phyloP scores from a whole-genome alignment of 2,888 invertebrate genomes.

The Cephus runcator region DNA sequence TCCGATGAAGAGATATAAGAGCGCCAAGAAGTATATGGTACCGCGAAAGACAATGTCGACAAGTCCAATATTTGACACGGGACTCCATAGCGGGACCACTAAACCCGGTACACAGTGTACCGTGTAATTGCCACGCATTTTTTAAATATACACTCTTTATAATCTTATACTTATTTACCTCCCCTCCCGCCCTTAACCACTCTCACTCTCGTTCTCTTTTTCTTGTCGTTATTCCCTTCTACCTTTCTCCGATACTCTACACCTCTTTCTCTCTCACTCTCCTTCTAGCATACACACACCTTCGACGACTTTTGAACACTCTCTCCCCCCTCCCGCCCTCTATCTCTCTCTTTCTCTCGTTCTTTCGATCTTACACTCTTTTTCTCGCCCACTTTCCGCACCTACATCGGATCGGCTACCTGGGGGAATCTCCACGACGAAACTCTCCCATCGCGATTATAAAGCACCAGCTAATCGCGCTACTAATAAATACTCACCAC shows the following conservation, averaged over 20 bases:
- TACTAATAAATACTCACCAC: conserved; percentile 25
- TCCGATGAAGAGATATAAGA: conserved; percentile 97
- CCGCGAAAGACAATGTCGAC: conserved; percentile 88
- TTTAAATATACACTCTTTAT: conserved; percentile 9
- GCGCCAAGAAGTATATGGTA: conserved; percentile 85
- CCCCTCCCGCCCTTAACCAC: background rate
- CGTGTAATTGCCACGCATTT: conserved; percentile 57
- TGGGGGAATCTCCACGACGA: conserved; percentile 39
- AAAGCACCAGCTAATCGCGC: conserved; percentile 37
- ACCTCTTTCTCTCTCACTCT: conserved; percentile 1
- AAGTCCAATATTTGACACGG: conserved; percentile 79
- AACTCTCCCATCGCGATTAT: conserved; percentile 52
- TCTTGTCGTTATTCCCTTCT: background rate
- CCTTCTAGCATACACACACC: background rate
- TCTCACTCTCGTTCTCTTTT: conserved; percentile 5
- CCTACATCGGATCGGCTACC: conserved; percentile 41
- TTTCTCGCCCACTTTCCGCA: conserved; percentile 1
- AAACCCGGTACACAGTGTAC: conserved; percentile 83
- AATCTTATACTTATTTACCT: conserved; percentile 8
- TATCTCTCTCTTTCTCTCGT: background rate
- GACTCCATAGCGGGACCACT: conserved; percentile 88
- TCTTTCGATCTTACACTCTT: background rate
- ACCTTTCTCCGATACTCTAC: background rate
- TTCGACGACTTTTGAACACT: background rate
- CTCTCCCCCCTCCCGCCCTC: background rate